Conservation (phyloP, 2,888 invertebrate species). For the Melinopterus prodromus region DNA sequence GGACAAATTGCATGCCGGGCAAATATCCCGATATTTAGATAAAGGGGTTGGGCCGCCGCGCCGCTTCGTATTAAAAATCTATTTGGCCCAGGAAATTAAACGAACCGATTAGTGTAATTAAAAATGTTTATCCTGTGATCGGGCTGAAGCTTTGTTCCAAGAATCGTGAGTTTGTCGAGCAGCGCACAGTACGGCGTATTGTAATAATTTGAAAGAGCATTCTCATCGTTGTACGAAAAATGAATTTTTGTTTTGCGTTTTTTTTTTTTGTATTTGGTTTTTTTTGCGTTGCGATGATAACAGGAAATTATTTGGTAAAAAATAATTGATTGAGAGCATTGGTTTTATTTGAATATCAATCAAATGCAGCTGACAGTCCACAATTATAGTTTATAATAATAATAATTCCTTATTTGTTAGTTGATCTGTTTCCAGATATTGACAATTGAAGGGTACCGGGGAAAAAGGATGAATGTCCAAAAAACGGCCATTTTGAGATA, state of each 20-base stretch:
- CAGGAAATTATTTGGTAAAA: too few species aligned
- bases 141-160: background rate
- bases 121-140: background rate
- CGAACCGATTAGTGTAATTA: background rate
- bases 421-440: too few species aligned
- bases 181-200: background rate
- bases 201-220: background rate
- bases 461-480: too few species aligned
- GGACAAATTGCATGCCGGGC: background rate
- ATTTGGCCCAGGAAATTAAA: background rate
- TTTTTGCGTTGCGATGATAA: too few species aligned
- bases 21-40: background rate
- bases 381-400: too few species aligned
- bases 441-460: too few species aligned
- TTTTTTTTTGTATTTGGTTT: background rate
- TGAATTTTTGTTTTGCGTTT: background rate
- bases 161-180: background rate
- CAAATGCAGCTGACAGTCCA: too few species aligned
- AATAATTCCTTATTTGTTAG: too few species aligned
- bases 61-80: background rate
- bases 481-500: too few species aligned
- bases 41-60: background rate
- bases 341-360: too few species aligned
- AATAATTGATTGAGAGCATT: too few species aligned
- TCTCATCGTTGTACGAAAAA: background rate